Percentiles rank a stretch among this genome's conserved stretches.
Conservation (phyloP, 2,888 invertebrate genomes). For the Acheta domesticus region DNA sequence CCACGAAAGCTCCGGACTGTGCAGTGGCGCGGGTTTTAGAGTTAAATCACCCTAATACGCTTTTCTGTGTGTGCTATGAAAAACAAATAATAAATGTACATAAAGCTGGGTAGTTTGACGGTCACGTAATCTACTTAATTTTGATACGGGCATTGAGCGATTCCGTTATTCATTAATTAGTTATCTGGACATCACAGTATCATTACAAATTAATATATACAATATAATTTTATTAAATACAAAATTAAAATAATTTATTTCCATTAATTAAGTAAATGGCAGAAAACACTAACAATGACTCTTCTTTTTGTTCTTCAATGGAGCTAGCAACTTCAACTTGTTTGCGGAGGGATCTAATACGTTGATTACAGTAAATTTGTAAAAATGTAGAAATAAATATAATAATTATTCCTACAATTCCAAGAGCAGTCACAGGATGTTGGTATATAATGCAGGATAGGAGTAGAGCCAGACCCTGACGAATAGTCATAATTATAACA, state of each 20-base stretch:
- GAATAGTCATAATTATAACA: constrained; percentile 95
- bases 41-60: too few relatives aligned
- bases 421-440: constrained; percentile 75
- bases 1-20: too few relatives aligned
- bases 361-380: constrained; percentile 77
- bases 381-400: constrained; percentile 82
- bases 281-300: not conserved
- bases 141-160: too few relatives aligned
- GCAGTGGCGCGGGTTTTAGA: too few relatives aligned
- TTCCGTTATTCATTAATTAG: too few relatives aligned
- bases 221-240: too few relatives aligned
- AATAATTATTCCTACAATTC: constrained; percentile 74
- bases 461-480: constrained; percentile 91
- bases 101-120: too few relatives aligned
- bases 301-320: not conserved
- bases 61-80: too few relatives aligned
- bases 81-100: too few relatives aligned
- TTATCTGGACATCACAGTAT: not conserved
- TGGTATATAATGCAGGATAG: constrained; percentile 90
- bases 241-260: too few relatives aligned
- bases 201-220: not conserved
- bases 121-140: too few relatives aligned
- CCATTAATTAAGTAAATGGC: not conserved
- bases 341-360: constrained; percentile 54
- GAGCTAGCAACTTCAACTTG: constrained; percentile 27